phyloP scores from a whole-genome alignment of 1,140 invertebrate species.

The Leptonema lineaticorne region DNA sequence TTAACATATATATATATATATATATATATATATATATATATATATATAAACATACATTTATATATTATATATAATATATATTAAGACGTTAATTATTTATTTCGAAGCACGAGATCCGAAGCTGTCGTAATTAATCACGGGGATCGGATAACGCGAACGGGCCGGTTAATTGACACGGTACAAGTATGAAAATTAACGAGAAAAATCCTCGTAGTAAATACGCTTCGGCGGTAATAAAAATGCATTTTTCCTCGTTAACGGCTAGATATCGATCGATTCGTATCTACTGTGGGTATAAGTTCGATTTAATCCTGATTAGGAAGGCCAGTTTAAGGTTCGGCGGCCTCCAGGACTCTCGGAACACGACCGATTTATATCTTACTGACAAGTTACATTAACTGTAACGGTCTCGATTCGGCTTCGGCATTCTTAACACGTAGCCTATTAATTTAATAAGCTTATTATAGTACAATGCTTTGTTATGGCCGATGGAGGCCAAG shows the following conservation, averaged over 20 bases:
- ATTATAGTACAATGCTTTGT: background rate
- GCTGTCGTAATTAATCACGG: no score
- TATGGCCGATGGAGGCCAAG: no score
- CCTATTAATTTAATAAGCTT: conserved; percentile 8
- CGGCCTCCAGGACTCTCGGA: background rate
- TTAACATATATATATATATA: background rate
- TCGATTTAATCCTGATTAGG: conserved; percentile 9
- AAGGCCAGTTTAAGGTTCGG: conserved; percentile 10
- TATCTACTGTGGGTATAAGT: no score
- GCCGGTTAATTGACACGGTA: no score
- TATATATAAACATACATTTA: no score
- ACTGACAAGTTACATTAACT: conserved; percentile 19
- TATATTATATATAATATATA: no score
- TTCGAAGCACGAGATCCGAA: no score
- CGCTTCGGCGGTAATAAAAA: no score
- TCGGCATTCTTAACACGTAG: conserved; percentile 7
- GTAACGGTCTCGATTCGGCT: background rate
- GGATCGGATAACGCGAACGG: no score
- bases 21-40: background rate
- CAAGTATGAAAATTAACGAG: no score
- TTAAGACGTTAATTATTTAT: no score
- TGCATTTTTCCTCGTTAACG: background rate
- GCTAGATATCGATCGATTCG: background rate
- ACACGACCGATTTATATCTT: conserved; percentile 10
- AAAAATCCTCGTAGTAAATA: no score